Conservation (phyloP, 2,113 vertebrate species). For the Petrocephalus zakoni region DNA sequence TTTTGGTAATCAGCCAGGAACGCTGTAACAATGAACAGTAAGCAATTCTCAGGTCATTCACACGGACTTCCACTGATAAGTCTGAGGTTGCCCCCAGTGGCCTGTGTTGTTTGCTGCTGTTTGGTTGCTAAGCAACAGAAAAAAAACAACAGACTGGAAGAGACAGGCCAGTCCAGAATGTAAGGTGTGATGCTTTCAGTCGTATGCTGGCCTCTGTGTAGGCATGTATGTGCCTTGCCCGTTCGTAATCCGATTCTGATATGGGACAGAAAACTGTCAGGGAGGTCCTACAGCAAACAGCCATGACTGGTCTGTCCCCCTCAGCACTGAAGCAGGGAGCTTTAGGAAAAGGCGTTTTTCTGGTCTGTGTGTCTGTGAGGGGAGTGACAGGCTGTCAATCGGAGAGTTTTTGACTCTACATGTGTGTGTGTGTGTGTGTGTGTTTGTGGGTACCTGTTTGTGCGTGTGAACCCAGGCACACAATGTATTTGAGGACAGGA, state of each 20-base stretch:
- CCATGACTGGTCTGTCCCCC: neutral
- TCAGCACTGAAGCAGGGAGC: neutral
- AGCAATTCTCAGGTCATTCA: neutral
- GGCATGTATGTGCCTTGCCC: slow-evolving; percentile 23
- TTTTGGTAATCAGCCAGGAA: neutral
- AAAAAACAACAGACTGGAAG: neutral
- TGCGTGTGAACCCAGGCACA: neutral
- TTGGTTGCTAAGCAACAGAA: slow-evolving; percentile 1
- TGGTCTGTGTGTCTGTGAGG: neutral
- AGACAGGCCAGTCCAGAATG: neutral
- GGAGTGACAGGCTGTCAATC: slow-evolving; percentile 18
- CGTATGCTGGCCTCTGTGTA: slow-evolving; percentile 36
- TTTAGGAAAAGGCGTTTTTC: neutral
- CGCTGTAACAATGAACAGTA: neutral
- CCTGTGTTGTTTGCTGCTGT: neutral
- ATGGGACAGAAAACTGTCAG: neutral
- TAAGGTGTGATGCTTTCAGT: slow-evolving; percentile 3
- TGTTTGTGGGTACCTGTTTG: slow-evolving; percentile 12
- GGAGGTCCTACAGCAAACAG: neutral
- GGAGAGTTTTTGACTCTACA: slow-evolving; percentile 2
- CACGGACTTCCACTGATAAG: neutral
- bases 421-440: slow-evolving; percentile 20
- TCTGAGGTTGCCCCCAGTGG: neutral
- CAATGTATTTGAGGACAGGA: slow-evolving; percentile 43
- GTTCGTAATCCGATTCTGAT: neutral